A percentile compares a stretch with the other conserved stretches of the same genome.
Conservation (phyloP, 1,140 invertebrate genomes). For the Drosophila fuyamai region DNA sequence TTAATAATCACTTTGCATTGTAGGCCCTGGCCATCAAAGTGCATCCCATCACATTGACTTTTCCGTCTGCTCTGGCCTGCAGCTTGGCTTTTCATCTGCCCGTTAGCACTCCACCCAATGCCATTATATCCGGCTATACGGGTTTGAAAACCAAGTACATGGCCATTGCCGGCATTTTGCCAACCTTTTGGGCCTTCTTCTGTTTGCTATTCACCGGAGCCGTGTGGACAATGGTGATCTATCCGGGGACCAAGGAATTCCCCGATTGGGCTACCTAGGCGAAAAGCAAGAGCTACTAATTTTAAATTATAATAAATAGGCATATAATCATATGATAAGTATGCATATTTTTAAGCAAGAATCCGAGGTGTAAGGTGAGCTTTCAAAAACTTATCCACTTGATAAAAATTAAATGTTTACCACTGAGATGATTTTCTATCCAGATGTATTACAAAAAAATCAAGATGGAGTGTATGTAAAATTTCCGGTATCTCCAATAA, state of each 20-base stretch:
- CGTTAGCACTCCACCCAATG: slow-evolving; percentile 94
- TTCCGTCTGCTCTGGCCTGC: slow-evolving; percentile 91
- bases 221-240: slow-evolving; percentile 38
- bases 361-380: no score
- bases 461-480: neutral
- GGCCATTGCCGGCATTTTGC: slow-evolving; percentile 88
- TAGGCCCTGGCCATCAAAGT: slow-evolving; percentile 86
- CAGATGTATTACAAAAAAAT: neutral
- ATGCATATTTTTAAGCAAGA: no score
- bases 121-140: slow-evolving; percentile 93
- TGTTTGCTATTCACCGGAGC: slow-evolving; percentile 29
- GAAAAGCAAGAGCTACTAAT: no score
- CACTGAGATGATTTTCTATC: no score
- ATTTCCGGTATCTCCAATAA: neutral
- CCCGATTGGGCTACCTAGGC: slow-evolving; percentile 34
- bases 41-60: slow-evolving; percentile 94
- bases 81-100: slow-evolving; percentile 90
- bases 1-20: slow-evolving; percentile 44
- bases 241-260: slow-evolving; percentile 25
- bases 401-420: no score
- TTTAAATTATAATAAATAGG: no score
- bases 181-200: slow-evolving; percentile 85
- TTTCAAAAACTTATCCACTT: no score
- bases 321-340: no score
- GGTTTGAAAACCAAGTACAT: slow-evolving; percentile 73